phyloP scores from a whole-genome alignment of 1,140 invertebrate species.

The Dicyema japonicum region DNA sequence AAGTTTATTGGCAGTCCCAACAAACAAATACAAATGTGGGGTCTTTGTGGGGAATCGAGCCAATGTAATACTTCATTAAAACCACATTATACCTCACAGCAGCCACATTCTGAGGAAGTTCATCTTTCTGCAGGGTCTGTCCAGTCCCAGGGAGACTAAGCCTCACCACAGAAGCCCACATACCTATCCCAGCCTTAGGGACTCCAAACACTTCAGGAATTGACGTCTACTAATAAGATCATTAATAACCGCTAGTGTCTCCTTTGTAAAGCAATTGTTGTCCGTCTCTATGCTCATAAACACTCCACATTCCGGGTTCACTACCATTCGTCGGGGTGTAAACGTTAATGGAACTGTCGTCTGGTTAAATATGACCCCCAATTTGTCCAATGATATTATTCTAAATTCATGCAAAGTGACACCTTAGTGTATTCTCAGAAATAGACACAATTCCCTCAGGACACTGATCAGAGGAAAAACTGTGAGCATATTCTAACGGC shows the following conservation, averaged over 20 bases:
- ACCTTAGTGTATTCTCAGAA: constrained; percentile 53
- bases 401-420: constrained; percentile 12
- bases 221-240: no score
- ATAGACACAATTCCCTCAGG: constrained; percentile 96
- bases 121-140: constrained; percentile 38
- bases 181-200: constrained; percentile 63
- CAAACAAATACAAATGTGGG: constrained; percentile 38
- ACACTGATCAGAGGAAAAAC: constrained; percentile 90
- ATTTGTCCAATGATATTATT: constrained; percentile 81
- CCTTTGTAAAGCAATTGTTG: constrained; percentile 86
- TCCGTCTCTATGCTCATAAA: constrained; percentile 66
- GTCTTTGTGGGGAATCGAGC: constrained; percentile 34
- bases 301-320: constrained; percentile 64
- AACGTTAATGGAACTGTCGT: constrained; percentile 41
- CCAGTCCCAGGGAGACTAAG: constrained; percentile 57
- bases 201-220: constrained; percentile 67
- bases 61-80: constrained; percentile 28
- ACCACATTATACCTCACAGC: constrained; percentile 37
- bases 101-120: constrained; percentile 75
- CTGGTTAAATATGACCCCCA: constrained; percentile 92
- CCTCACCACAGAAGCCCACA: constrained; percentile 77
- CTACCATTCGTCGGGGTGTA: constrained; percentile 68
- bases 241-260: no score
- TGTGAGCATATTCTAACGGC: constrained; percentile 74
- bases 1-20: constrained; percentile 59